These are phyloP conservation scores for Zapornia atra DNA, from an alignment of 2,113 vertebrate species.

Conservation along the genomic window DNA sequence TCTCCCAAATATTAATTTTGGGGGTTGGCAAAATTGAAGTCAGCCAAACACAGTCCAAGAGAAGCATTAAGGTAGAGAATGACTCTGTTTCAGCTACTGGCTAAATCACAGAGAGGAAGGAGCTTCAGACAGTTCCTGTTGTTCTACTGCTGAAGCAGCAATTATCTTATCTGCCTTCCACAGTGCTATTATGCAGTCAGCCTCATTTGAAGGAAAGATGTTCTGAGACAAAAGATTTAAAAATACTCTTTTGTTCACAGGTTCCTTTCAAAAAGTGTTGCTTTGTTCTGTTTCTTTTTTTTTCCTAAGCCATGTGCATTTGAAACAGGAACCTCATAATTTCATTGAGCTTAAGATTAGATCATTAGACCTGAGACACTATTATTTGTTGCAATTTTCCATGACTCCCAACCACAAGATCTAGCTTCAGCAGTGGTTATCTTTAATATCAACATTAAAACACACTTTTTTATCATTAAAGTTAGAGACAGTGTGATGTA, in stretches of 20 bases:
- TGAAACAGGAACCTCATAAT: background rate
- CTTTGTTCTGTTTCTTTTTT: background rate
- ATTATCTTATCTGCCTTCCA: constrained; percentile 35
- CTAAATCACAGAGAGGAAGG: constrained; percentile 25
- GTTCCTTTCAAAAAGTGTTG: background rate
- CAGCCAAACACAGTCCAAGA: constrained; percentile 49
- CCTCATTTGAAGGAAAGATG: constrained; percentile 3
- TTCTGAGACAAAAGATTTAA: constrained; percentile 15
- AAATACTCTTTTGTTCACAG: constrained; percentile 8
- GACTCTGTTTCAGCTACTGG: constrained; percentile 15
- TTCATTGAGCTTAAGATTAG: constrained; percentile 37
- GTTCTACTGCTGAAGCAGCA: constrained; percentile 50
- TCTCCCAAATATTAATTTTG: constrained; percentile 46
- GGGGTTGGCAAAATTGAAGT: constrained; percentile 3
- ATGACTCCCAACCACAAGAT: background rate
- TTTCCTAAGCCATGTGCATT: background rate
- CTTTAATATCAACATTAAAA: background rate
- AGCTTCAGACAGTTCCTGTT: background rate
- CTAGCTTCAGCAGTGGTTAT: background rate
- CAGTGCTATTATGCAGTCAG: background rate
- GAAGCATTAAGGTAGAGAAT: constrained; percentile 42
- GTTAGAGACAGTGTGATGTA: background rate
- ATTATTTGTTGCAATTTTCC: background rate
- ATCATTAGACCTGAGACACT: background rate
- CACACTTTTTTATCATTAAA: background rate